A percentile compares a stretch with the other conserved stretches of the same genome.
Conservation (phyloP, 2,797 vertebrate species). For the Sebastes trivittatus region DNA sequence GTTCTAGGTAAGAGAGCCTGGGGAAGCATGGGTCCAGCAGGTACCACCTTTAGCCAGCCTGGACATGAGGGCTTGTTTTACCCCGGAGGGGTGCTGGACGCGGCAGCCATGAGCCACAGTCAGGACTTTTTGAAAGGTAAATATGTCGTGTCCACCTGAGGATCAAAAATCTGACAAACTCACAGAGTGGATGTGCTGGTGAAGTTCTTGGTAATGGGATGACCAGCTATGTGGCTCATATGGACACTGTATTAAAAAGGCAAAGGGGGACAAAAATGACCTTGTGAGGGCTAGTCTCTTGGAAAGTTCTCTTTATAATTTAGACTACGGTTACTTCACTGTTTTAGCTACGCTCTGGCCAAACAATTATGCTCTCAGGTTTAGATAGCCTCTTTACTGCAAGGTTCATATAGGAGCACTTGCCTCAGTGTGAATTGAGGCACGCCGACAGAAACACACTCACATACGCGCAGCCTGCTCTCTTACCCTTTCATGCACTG, state of each 20-base stretch:
- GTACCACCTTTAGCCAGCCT: slow-evolving; percentile 77
- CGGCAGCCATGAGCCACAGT: slow-evolving; percentile 79
- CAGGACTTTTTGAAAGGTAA: slow-evolving; percentile 89
- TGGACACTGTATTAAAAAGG: slow-evolving; percentile 63
- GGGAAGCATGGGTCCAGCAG: slow-evolving; percentile 75
- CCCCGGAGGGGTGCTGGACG: slow-evolving; percentile 82
- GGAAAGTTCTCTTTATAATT: slow-evolving; percentile 40
- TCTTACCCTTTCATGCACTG: slow-evolving; percentile 72
- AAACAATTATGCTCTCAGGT: slow-evolving; percentile 69
- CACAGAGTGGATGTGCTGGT: slow-evolving; percentile 69
- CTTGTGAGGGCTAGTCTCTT: slow-evolving; percentile 50
- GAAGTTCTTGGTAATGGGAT: slow-evolving; percentile 62
- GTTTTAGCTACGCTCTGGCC: slow-evolving; percentile 53
- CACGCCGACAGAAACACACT: slow-evolving; percentile 62
- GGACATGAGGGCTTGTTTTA: slow-evolving; percentile 85
- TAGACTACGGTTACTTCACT: slow-evolving; percentile 41
- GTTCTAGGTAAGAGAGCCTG: slow-evolving; percentile 89
- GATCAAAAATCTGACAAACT: slow-evolving; percentile 69
- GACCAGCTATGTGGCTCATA: slow-evolving; percentile 62
- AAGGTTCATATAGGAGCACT: slow-evolving; percentile 59
- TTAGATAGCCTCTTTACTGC: slow-evolving; percentile 63
- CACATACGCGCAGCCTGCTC: slow-evolving; percentile 56
- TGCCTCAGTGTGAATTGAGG: slow-evolving; percentile 58
- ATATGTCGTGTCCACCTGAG: slow-evolving; percentile 86
- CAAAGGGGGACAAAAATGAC: slow-evolving; percentile 35